Base-by-base conservation (phyloP, 2,888 invertebrate species). In the Criorhina ranunculi region DNA sequence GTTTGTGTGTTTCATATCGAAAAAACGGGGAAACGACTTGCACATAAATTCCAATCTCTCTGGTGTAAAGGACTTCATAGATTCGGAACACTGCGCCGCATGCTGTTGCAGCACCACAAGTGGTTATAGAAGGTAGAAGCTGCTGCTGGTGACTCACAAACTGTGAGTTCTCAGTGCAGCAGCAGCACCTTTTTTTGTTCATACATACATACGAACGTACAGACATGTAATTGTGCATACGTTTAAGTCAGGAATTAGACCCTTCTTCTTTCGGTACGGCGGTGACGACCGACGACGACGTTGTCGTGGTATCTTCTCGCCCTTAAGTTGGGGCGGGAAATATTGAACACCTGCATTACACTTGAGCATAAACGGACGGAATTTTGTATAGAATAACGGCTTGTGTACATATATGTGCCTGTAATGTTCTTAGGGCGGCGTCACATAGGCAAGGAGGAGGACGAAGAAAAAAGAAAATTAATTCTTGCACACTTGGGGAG, bases 401-500 rank as follows among this genome's bases (percentile, higher is more conserved):
- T 6, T 73, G 12, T 64, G 57, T 49, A 12, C 46, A 59, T 44
- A 49, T 33, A 33, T 35, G 46, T 15, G 35, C 40, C 15, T 17
- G n/a, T 69, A 73, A 67, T 62, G 62, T 55, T 69, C 67, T 67
- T 66, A 83, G 67, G 67, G 60, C 57, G 67, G 73, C 73, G 57
- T 72, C 70, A 37, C 62, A 46, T 67, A 75, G 51, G 60, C 42
- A 24, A 11, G 57, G 49, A 60, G 57, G 49, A 29, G 15, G 37
- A 24, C 42, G 35, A 69, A 66, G 31, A 66, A 59, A 15, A 72
- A 67, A 72, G 70, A 64, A 79, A 85, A 85, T 85, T 85, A 85
- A 85, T 85, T 85, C 85, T 59, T 79, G 79, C 79, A 85, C 85
- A 85, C 85, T 85, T 80, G 79, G 79, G 79, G 79, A 70, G 75